Base-by-base conservation (phyloP, 2,888 invertebrate species). In the Folsomia candida region DNA sequence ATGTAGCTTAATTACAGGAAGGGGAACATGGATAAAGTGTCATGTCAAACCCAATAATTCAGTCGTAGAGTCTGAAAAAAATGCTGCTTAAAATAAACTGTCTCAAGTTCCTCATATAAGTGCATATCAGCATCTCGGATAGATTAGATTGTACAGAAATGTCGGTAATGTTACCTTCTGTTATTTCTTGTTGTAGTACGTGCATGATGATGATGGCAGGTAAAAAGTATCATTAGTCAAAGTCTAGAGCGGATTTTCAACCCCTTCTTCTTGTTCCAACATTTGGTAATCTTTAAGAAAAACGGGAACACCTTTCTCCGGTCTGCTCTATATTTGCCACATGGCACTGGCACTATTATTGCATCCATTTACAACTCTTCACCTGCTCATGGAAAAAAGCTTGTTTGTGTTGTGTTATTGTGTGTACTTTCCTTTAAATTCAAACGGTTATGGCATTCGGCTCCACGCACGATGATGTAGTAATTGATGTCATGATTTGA, bases 211-310 rank as follows among this genome's bases (percentile, higher is more conserved):
- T n/a, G n/a, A n/a, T n/a, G n/a, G n/a, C n/a, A n/a, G n/a, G n/a
- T n/a, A n/a, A n/a, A n/a, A 37, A 9, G 37, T 37, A 54, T 54
- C 54, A 54, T 54, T 54, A 54, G 54, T 54, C 54, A 54, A 54
- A 54, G 54, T 54, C 54, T 14, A 54, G 11, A n/a, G n/a, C n/a
- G n/a, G n/a, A 54, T 18, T 20, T 18, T 54, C 22, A 54, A 54
- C 54, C 54, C 54, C n/a, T 54, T 54, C 54, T n/a, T 54, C 6
- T 37, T 9, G 14, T 9, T 9, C 37, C 14, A 37, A 14, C 37
- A 37, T 37, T 37, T 37, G 37, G 37, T 37, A 37, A 4, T 37
- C 4, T 37, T 37, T 37, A 4, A 6, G n/a, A 47, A 11, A 18
- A 18, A 18, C 9, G 20, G 20, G 22, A 54, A 54, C 54, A 22